Conservation (phyloP, 2,797 vertebrate species). For the Otolemur crassicaudatus region DNA sequence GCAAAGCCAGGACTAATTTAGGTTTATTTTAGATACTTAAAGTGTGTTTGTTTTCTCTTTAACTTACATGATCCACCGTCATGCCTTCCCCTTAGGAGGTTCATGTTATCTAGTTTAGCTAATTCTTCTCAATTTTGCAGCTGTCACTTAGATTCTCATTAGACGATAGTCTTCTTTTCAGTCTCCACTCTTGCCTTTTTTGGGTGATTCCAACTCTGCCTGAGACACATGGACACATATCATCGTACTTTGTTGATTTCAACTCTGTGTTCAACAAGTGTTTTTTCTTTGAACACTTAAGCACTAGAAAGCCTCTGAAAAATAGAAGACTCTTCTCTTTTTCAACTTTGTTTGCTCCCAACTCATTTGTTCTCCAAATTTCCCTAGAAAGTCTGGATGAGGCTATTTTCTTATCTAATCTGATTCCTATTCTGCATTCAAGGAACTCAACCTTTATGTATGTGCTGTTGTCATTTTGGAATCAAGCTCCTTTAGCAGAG, state of each 20-base stretch:
- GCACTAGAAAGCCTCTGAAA: background rate
- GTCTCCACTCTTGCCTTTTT: background rate
- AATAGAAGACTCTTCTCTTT: background rate
- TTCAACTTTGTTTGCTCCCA: background rate
- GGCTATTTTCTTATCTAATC: background rate
- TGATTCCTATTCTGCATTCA: background rate
- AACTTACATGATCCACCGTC: background rate
- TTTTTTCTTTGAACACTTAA: background rate
- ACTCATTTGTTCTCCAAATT: background rate
- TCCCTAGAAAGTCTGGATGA: background rate
- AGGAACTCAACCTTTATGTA: background rate
- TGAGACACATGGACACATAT: background rate
- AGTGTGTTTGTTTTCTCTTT: background rate
- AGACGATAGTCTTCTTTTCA: background rate
- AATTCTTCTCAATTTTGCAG: background rate
- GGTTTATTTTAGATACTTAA: constrained; percentile 27
- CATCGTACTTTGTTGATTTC: background rate
- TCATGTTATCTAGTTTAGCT: background rate
- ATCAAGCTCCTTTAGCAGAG: background rate
- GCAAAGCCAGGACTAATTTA: background rate
- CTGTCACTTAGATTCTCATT: background rate
- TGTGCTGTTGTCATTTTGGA: background rate
- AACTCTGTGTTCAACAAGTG: background rate
- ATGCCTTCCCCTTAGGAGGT: background rate
- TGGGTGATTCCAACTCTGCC: background rate